Base-by-base conservation (phyloP, 2,797 vertebrate species). In the Falco rusticolus region DNA sequence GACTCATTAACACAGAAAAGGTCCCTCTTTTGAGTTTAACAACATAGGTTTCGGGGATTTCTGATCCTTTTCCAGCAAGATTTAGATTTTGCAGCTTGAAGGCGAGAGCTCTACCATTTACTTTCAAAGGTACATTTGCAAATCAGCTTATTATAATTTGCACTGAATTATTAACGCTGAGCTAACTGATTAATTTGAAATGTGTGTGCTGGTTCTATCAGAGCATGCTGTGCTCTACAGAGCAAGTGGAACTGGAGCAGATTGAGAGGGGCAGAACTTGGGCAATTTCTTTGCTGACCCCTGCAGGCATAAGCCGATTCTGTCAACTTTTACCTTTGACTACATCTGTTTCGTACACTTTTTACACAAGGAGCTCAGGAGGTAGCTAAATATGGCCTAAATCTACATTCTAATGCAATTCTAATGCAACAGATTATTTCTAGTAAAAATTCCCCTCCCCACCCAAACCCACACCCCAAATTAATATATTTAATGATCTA, bases 371-470 rank as follows among this genome's bases (percentile, higher is more conserved):
- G 50, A 81, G 76, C 94, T 90, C 86, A 29, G 93, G 77, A 90
- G 80, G 80, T 91, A 91, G 87, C 95, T 88, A 94, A 94, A 93
- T 93, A 90, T 69, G 65, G 72, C 74, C 83, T 76, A 71, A 75
- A 93, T 94, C 90, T 95, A 68, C 93, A 72, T 94, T 69, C 41
- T 90, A 94, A 96, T 94, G 75, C 53, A 96, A 93, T 93, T 92
- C 90, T 91, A 93, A 91, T 94, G 87, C 68, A 68, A 26, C 6
- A 2, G 69, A 86, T 88, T 86, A 95, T 91, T 96, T 88, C 88
- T 72, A 74, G 77, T n/a, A 88, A 86, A 88, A 94, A 88, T 43
- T 43, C 41, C 39, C 39, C 39, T 41, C 39, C 39, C 39, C 13
- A 41, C 11, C 37, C 37, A 11, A 11, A 37, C 37, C 37, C 37